Evolutionary conservation across 2,797 vertebrate species (phyloP), one percentile per base, ranked within the genome.

Genomic region (Simalia tracyae): DNA sequence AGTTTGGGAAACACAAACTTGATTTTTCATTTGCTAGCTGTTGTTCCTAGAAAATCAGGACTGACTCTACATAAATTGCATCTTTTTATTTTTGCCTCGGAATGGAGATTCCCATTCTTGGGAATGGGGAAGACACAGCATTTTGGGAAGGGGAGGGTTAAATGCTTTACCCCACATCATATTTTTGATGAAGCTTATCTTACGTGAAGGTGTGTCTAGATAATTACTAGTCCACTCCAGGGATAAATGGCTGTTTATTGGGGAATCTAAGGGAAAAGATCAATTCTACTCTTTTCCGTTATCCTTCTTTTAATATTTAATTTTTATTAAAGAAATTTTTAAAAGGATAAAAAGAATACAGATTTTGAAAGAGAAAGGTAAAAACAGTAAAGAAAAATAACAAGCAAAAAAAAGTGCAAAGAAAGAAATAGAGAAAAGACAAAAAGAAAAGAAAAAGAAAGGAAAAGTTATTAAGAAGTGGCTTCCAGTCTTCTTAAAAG

Each of bases 31-130:
- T 5, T 50, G 76, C 42, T 88, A 66, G 86, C 1, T 81, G 9
- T 91, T 12, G 15, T 56, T 36, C 59, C 46, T 84, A 57, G 91
- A 94, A 19, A 50, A 92, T 95, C 94, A 93, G 42, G 85, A 26
- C 7, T 36, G 57, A 60, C 31, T 68, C 24, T 15, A 24, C 7
- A n/a, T 76, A 72, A 76, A 2, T 36, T 76, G 66, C 54, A 59
- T 36, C 11, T 42, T 6, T 89, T 66, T 28, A 24, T 46, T 76
- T 88, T 50, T 28, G 7, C 26, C 56, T 59, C 42, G 28, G 22
- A 36, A 24, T 4, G 0, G n/a, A 1, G 42, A 42, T 24, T 60
- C 19, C 36, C 12, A 46, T 84, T 50, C 19, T 88, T 88, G 36
- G 42, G 50, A 31, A 31, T 9, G 9, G n/a, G 22, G 24, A 28